phyloP scores from a whole-genome alignment of 2,888 invertebrate genomes.

The Parnassius apollo region DNA sequence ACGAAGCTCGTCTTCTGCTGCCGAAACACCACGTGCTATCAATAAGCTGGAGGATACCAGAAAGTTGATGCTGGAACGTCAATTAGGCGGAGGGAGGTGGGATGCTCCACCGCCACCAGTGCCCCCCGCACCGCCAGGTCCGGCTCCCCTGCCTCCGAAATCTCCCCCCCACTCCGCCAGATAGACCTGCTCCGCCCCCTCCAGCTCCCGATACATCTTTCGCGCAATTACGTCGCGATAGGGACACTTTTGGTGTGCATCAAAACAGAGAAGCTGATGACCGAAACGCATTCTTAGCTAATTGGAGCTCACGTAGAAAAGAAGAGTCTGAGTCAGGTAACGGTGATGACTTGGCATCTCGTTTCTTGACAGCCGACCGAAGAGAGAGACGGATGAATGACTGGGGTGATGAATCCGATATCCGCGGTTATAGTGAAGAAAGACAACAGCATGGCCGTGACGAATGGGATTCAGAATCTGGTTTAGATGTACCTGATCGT shows the following conservation, averaged over 20 bases:
- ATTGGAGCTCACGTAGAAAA: conserved; percentile 72
- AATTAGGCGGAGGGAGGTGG: conserved; percentile 85
- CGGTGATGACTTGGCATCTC: conserved; percentile 65
- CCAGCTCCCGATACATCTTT: conserved; percentile 80
- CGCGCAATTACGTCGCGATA: conserved; percentile 85
- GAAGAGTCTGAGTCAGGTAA: conserved; percentile 64
- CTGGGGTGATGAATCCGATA: conserved; percentile 71
- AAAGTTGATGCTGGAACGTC: conserved; percentile 91
- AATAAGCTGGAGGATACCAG: conserved; percentile 93
- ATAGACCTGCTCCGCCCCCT: conserved; percentile 78
- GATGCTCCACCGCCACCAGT: conserved; percentile 85
- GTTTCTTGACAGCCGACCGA: conserved; percentile 68
- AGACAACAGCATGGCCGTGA: conserved; percentile 59
- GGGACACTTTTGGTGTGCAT: conserved; percentile 87
- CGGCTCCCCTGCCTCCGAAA: conserved; percentile 84
- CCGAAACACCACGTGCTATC: conserved; percentile 86
- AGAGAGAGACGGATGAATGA: conserved; percentile 59
- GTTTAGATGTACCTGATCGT: conserved; percentile 52
- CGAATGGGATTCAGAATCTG: conserved; percentile 76
- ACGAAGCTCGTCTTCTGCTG: conserved; percentile 86
- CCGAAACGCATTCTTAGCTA: conserved; percentile 75
- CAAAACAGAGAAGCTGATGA: conserved; percentile 83
- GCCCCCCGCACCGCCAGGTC: conserved; percentile 82
- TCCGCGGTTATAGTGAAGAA: conserved; percentile 59
- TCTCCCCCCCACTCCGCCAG: conserved; percentile 78